Evolutionary conservation across 2,113 vertebrate species (phyloP), one percentile per base, ranked within the genome.

Genomic region (Stigmatopora argus): DNA sequence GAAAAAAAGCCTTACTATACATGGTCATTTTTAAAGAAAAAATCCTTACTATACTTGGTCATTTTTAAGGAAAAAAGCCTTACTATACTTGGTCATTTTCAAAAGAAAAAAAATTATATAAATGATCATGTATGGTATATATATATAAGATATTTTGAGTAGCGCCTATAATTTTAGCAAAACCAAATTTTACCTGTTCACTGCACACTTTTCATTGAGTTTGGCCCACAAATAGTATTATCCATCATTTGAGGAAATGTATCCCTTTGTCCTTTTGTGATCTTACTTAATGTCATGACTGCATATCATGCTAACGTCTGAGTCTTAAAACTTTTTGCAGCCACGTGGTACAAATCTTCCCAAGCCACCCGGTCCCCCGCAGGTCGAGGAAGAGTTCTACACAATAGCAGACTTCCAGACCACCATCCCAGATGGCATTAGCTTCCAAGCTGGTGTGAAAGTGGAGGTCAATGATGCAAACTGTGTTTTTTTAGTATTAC

Each of bases 321-420:
- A 15, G 31, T 0, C 7, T n/a, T 18, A 47, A 62, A 73, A 19
- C 23, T 48, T 46, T 31, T 15, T 12, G 13, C 72, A 99, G 97
- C 96, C 96, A 52, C 93, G 97, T 64, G 95, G 97, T 49, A 52
- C 92, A 73, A 93, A 97, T 80, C 87, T 99, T 55, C 97, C 97
- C 0, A 98, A 97, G 80, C 97, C 97, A 0, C 97, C 97, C 0
- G 76, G 93, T 51, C 93, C 97, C 3, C 97, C 97, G 5, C 94
- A 94, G 71, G 97, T 99, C 48, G 96, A 99, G 75, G 96, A 98
- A 71, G 97, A 99, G 62, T 98, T 93, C 80, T 99, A 99, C 78
- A 99, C 97, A 72, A 99, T 99, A 0, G 94, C 97, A 4, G 95
- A 99, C 71, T 99, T 99, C 89, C 97, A 99, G 89, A 99, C 97